Base-by-base conservation (phyloP, 2,888 invertebrate species). In the Coecobrya sp. region DNA sequence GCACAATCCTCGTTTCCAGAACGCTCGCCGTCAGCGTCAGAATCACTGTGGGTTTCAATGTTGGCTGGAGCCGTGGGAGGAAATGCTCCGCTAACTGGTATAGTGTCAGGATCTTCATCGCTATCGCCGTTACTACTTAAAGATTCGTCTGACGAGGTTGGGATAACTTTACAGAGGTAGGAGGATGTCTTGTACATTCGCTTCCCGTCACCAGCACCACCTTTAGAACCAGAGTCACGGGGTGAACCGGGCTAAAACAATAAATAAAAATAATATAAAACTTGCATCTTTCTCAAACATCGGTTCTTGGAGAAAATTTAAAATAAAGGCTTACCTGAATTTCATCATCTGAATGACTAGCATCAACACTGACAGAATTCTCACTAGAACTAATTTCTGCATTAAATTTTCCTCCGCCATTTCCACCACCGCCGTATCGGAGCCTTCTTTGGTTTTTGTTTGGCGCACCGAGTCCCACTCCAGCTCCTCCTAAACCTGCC, bases 321-420 rank as follows among this genome's bases (percentile, higher is more conserved):
- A n/a, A n/a, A n/a, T n/a, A n/a, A n/a, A n/a, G 10, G 22, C n/a
- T 0, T 95, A 96, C 96, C 95, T 96, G 97, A 65, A 93, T 93
- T 95, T 97, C 97, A 95, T 98, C 98, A 95, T 98, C 98, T 0
- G 97, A 97, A 96, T 98, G 97, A 94, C 97, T 97, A 92, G 97
- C 97, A 95, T 98, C 98, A 96, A 97, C 97, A 96, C 98, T 97
- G 91, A 98, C 97, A 95, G 97, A 97, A 95, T 97, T 97, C 95
- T 98, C 98, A 2, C 97, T 97, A 87, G 98, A 98, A 91, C 97
- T 97, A n/a, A 94, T 92, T 79, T 95, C 95, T 13, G 82, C 22
- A 16, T 81, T 70, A 45, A 85, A 90, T 76, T 90, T 90, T 42
- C 90, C 79, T 45, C 59, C 91, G 85, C 55, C 93, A 27, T 55